phyloP scores from a whole-genome alignment of 2,113 vertebrate species.

The Oreochromis niloticus region DNA sequence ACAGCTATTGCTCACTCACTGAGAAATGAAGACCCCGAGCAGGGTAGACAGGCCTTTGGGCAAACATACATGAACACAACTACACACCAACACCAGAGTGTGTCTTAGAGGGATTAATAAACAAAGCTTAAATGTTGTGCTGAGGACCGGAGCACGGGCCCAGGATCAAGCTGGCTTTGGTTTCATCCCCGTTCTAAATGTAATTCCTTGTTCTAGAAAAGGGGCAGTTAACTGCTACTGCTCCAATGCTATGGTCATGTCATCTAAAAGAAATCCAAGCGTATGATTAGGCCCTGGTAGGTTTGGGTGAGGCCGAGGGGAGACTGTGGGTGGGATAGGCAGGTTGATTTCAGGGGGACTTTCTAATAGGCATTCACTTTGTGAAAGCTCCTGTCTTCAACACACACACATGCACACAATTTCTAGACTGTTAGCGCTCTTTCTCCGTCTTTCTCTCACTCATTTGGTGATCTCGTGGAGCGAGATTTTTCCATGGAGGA shows the following conservation, averaged over 20 bases:
- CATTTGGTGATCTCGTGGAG: constrained; percentile 56
- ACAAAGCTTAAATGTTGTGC: constrained; percentile 24
- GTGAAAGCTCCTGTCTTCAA: constrained; percentile 6
- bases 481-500: constrained; percentile 52
- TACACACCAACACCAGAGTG: background rate
- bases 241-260: constrained; percentile 31
- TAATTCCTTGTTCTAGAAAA: constrained; percentile 33
- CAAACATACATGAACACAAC: constrained; percentile 8
- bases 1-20: constrained; percentile 48
- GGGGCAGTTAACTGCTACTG: constrained; percentile 34
- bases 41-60: constrained; percentile 25
- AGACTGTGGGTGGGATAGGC: constrained; percentile 37
- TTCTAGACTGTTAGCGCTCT: constrained; percentile 16
- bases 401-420: background rate
- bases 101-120: constrained; percentile 44
- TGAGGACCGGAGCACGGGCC: background rate
- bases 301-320: constrained; percentile 40
- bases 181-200: constrained; percentile 33
- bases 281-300: constrained; percentile 55
- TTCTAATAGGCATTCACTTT: constrained; percentile 54
- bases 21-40: constrained; percentile 59
- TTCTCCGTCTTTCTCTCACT: constrained; percentile 27
- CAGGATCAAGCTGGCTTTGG: constrained; percentile 31
- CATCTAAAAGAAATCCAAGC: constrained; percentile 62
- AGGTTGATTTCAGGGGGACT: constrained; percentile 44